Conservation (phyloP, 92 coral and sea anemone genomes). For the Epizoanthus rinbou region DNA sequence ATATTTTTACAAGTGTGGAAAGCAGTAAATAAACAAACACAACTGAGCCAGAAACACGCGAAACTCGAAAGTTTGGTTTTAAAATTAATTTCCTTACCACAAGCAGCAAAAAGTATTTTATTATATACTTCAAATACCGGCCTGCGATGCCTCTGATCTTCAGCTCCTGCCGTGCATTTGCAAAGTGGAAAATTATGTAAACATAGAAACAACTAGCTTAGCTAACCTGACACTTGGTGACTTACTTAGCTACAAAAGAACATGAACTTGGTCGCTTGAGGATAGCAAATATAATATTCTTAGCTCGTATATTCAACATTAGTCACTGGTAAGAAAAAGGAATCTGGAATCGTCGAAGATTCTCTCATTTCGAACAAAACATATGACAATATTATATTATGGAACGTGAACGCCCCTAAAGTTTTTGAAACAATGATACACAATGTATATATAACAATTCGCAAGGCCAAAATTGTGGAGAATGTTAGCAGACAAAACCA, state of each 20-base stretch:
- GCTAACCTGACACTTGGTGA: neutral
- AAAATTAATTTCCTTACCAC: no score
- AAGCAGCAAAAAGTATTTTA: no score
- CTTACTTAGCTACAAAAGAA: neutral
- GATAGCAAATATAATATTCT: neutral
- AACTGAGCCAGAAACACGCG: neutral
- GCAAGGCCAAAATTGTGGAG: neutral
- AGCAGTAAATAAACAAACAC: conserved; percentile 20
- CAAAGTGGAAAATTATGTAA: no score
- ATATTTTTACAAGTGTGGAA: conserved; percentile 2
- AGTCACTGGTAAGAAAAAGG: neutral
- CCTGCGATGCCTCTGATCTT: no score
- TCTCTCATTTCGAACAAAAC: neutral
- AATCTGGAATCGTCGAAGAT: neutral
- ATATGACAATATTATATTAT: neutral
- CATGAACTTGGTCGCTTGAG: neutral
- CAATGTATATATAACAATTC: neutral
- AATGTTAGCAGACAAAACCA: neutral
- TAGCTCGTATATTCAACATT: neutral
- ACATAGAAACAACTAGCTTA: neutral
- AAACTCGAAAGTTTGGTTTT: neutral
- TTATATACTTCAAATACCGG: no score
- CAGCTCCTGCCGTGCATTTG: no score
- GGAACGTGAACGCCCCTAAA: conserved; percentile 13
- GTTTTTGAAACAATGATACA: conserved; percentile 4